Evolutionary conservation across 2,113 vertebrate genomes (phyloP).

Genomic region (Promerops cafer): DNA sequence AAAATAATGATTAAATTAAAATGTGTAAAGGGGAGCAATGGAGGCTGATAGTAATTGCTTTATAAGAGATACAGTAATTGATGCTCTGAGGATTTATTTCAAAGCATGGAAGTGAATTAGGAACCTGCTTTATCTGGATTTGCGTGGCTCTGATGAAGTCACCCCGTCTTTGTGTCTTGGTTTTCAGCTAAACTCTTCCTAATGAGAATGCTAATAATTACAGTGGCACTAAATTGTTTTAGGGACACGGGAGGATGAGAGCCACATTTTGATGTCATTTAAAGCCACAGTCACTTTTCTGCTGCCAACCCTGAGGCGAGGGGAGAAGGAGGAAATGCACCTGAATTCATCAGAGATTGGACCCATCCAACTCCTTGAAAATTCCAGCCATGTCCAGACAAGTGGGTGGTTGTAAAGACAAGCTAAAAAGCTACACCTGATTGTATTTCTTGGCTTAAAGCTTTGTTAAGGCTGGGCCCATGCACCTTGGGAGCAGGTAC

Average conservation of each 20-base stretch:
- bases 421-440: not conserved
- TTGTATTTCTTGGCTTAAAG: not conserved
- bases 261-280: not conserved
- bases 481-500: not conserved
- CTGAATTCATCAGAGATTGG: not conserved
- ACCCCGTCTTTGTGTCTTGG: not conserved
- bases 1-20: conserved; percentile 68
- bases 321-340: not conserved
- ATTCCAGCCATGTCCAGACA: not conserved
- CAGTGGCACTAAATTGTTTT: not conserved
- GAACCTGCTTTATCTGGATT: conserved; percentile 54
- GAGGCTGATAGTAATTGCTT: conserved; percentile 62
- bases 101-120: conserved; percentile 54
- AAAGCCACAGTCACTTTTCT: not conserved
- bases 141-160: conserved; percentile 53
- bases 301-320: not conserved
- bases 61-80: conserved; percentile 55
- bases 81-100: conserved; percentile 69
- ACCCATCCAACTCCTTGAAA: not conserved
- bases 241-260: conserved; percentile 29
- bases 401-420: not conserved
- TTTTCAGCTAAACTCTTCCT: conserved; percentile 61
- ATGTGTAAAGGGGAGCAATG: not conserved
- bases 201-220: conserved; percentile 70
- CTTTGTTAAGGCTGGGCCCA: not conserved